Percentiles rank a stretch among this genome's conserved stretches.
These are phyloP conservation scores for Cebus imitator DNA, from an alignment of 2,113 vertebrate species.

Conservation along the genomic window DNA sequence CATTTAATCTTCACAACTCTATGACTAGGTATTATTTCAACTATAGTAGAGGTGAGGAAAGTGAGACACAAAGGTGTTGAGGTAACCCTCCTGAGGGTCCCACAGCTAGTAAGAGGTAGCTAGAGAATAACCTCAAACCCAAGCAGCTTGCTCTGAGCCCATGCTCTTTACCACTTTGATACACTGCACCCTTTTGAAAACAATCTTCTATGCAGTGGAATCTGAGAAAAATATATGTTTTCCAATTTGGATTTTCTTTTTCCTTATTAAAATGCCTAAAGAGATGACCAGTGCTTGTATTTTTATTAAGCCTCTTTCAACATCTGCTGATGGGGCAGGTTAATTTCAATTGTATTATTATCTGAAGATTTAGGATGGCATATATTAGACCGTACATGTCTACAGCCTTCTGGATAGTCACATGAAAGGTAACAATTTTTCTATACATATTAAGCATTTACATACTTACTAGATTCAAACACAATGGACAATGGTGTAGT, in stretches of 20 bases:
- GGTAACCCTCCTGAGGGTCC: background rate
- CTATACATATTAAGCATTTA: background rate
- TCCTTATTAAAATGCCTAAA: slow-evolving; percentile 9
- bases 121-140: background rate
- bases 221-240: background rate
- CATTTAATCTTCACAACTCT: background rate
- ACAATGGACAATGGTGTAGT: background rate
- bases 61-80: background rate
- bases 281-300: background rate
- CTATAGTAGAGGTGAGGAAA: background rate
- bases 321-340: background rate
- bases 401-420: background rate
- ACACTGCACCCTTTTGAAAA: background rate
- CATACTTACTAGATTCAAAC: background rate
- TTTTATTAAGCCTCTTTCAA: slow-evolving; percentile 12
- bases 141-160: background rate
- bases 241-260: background rate
- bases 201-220: background rate
- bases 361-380: background rate
- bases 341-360: background rate
- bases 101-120: background rate
- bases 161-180: background rate
- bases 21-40: background rate
- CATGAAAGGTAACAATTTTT: background rate
- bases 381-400: background rate